These are phyloP conservation scores for Chydorus sphaericus DNA, from an alignment of 2,888 invertebrate species.

Conservation along the genomic window DNA sequence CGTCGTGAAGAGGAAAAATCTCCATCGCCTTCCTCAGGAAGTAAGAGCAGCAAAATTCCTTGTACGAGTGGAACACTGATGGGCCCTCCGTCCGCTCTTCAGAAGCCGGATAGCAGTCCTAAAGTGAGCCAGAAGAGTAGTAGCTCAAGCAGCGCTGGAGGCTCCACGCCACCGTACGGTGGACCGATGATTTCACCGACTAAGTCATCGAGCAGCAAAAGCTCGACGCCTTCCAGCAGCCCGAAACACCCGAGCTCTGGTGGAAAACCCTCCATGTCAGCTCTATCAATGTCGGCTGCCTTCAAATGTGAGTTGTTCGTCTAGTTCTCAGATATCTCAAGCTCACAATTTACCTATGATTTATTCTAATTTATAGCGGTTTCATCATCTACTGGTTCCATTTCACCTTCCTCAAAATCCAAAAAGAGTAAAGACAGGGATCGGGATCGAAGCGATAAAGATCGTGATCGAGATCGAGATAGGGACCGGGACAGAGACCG, in stretches of 20 bases:
- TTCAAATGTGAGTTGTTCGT: not conserved
- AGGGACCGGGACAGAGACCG: not conserved
- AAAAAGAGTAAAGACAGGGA: conserved; percentile 16
- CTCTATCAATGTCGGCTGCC: conserved; percentile 31
- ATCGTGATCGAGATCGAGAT: conserved; percentile 4
- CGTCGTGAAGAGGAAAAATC: conserved; percentile 17
- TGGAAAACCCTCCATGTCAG: conserved; percentile 79
- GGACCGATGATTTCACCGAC: conserved; percentile 6
- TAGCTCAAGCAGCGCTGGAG: not conserved
- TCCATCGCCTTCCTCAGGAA: conserved; percentile 15
- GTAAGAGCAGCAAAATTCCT: conserved; percentile 14
- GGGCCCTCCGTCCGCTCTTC: conserved; percentile 45
- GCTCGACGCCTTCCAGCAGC: conserved; percentile 33
- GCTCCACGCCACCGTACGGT: conserved; percentile 4
- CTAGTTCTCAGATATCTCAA: not conserved
- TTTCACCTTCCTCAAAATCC: conserved; percentile 18
- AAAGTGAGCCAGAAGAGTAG: conserved; percentile 41
- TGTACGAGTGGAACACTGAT: conserved; percentile 29
- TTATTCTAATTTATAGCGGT: not conserved
- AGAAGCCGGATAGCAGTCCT: conserved; percentile 35
- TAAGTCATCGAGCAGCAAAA: conserved; percentile 28
- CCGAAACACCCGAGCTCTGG: conserved; percentile 54
- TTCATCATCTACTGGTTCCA: not conserved
- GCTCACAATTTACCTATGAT: not conserved
- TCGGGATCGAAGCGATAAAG: conserved; percentile 2